phyloP scores from a whole-genome alignment of 2,113 vertebrate genomes.

The Tauraco erythrolophus region DNA sequence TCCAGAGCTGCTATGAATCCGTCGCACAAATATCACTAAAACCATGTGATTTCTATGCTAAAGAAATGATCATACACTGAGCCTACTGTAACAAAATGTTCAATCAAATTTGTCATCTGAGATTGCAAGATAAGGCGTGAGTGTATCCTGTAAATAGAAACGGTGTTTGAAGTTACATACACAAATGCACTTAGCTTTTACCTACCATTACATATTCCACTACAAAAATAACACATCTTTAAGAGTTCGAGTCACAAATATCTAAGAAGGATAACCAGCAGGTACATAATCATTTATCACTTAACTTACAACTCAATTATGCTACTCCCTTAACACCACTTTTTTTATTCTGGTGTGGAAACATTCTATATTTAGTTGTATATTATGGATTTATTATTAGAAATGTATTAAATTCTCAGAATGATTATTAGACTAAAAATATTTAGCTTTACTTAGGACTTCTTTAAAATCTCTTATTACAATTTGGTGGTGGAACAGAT shows the following conservation, averaged over 20 bases:
- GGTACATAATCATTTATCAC: neutral
- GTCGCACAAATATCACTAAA: neutral
- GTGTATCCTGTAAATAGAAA: neutral
- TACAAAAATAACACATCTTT: neutral
- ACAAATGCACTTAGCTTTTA: neutral
- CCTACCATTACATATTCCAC: neutral
- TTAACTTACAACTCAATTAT: neutral
- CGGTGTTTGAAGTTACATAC: neutral
- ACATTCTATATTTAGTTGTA: neutral
- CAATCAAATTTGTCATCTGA: neutral
- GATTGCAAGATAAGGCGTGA: neutral
- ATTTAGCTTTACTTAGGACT: neutral
- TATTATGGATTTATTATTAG: neutral
- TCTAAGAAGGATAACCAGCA: neutral
- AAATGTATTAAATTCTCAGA: neutral
- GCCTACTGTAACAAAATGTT: neutral
- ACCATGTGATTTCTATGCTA: neutral
- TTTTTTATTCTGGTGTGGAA: neutral
- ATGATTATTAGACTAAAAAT: neutral
- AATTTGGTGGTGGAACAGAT: neutral
- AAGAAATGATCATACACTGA: neutral
- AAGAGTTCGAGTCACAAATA: neutral
- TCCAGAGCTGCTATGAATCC: neutral
- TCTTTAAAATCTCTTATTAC: neutral
- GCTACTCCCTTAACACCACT: neutral